phyloP scores from a whole-genome alignment of 2,113 vertebrate species.

The Perca flavescens region DNA sequence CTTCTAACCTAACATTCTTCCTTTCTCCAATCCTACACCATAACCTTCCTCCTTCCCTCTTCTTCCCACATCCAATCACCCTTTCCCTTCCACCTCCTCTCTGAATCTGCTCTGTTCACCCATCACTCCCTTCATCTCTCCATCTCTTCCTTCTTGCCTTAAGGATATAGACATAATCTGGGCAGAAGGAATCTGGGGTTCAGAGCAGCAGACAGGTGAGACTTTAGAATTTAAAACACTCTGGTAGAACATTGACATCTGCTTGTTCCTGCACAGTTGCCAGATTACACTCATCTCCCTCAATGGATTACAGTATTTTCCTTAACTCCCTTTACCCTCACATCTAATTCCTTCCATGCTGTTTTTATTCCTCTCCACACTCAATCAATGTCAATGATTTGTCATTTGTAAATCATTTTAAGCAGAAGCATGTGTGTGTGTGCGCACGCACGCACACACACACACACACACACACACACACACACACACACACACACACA shows the following conservation, averaged over 20 bases:
- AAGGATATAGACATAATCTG: conserved; percentile 42
- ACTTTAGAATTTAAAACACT: conserved; percentile 35
- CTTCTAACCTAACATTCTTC: not conserved
- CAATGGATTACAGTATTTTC: conserved; percentile 28
- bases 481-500: not conserved
- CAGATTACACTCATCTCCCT: conserved; percentile 45
- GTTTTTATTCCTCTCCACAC: conserved; percentile 28
- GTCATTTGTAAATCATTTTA: conserved; percentile 61
- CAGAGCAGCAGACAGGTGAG: conserved; percentile 45
- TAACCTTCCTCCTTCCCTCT: conserved; percentile 8
- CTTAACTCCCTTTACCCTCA: conserved; percentile 1
- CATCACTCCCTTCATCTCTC: not conserved
- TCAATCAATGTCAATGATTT: conserved; percentile 33
- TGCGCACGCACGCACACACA: not conserved
- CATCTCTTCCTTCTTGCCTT: not conserved
- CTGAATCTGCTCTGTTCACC: not conserved
- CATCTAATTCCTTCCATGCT: conserved; percentile 11
- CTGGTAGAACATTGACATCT: conserved; percentile 47
- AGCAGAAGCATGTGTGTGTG: conserved; percentile 3
- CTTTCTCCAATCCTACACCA: not conserved
- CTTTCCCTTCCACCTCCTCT: not conserved
- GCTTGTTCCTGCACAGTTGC: conserved; percentile 42
- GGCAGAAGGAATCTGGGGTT: conserved; percentile 41
- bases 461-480: not conserved
- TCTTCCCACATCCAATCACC: conserved; percentile 14